Conservation (phyloP, 2,888 invertebrate species). For the Cyclophora albipunctata region DNA sequence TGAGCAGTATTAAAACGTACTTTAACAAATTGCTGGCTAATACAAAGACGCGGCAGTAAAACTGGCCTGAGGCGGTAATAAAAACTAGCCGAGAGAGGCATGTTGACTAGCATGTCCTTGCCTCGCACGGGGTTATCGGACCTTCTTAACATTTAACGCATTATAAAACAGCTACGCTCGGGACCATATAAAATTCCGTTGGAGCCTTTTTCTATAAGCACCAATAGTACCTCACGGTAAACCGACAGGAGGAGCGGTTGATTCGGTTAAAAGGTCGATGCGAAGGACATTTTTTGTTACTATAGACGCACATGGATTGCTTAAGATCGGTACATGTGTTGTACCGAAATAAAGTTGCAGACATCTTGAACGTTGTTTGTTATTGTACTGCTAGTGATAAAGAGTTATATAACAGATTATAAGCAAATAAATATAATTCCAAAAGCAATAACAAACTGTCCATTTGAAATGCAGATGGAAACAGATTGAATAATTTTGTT, state of each 20-base stretch:
- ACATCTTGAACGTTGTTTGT: too few relatives aligned
- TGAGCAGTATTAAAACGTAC: too few relatives aligned
- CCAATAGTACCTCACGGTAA: constrained; percentile 59
- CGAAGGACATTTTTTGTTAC: constrained; percentile 64
- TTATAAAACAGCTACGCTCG: constrained; percentile 66
- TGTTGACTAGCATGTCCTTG: constrained; percentile 59
- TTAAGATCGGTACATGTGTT: too few relatives aligned
- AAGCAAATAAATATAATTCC: too few relatives aligned
- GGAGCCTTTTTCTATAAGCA: constrained; percentile 63
- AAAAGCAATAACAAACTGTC: too few relatives aligned
- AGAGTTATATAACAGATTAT: too few relatives aligned
- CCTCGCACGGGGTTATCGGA: constrained; percentile 62
- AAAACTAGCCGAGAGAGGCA: constrained; percentile 40
- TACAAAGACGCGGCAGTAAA: constrained; percentile 36
- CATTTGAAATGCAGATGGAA: too few relatives aligned
- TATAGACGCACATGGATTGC: constrained; percentile 14
- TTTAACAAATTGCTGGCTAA: constrained; percentile 21
- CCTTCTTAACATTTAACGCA: constrained; percentile 69
- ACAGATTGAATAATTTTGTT: too few relatives aligned
- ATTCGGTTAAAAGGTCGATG: constrained; percentile 60
- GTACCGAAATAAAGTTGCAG: too few relatives aligned
- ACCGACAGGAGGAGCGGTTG: constrained; percentile 22
- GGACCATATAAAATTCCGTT: constrained; percentile 69
- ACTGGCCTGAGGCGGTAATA: constrained; percentile 37
- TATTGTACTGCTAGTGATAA: too few relatives aligned